Percentiles rank a stretch among this genome's conserved stretches.
Evolutionary conservation across 1,140 invertebrate genomes (phyloP).

Genomic region (Tetramorium parvispinum): DNA sequence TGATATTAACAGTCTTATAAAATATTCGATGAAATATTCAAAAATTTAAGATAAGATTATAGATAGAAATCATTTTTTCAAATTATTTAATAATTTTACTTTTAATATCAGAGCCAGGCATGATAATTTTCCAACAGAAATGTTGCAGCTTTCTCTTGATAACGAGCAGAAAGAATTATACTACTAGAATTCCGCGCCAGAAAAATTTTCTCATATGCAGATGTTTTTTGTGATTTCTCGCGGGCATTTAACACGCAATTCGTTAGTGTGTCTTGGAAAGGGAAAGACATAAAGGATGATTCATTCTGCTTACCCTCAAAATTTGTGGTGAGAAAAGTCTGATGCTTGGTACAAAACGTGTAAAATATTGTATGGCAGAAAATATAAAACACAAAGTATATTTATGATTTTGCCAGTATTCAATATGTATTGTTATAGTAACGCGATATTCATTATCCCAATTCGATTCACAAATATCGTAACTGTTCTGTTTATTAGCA

Average conservation of each 20-base stretch:
- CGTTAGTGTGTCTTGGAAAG: conserved; percentile 49
- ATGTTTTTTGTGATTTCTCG: conserved; percentile 49
- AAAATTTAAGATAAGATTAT: neutral
- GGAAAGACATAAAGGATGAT: conserved; percentile 37
- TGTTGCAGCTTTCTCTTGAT: conserved; percentile 16
- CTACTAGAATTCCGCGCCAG: conserved; percentile 27
- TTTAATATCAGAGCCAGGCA: neutral
- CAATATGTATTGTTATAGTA: neutral
- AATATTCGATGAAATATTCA: neutral
- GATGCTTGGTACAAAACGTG: conserved; percentile 2
- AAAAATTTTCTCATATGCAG: conserved; percentile 32
- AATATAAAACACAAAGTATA: neutral
- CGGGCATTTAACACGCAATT: conserved; percentile 58
- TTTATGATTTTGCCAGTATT: conserved; percentile 23
- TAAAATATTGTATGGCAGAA: neutral
- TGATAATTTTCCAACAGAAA: conserved; percentile 31
- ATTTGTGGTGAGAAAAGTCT: conserved; percentile 28
- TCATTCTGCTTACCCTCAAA: conserved; percentile 27
- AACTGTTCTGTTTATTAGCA: neutral
- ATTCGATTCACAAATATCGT: conserved; percentile 15
- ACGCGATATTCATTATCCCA: neutral
- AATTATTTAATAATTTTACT: conserved; percentile 34
- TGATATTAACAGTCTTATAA: neutral
- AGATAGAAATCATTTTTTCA: neutral
- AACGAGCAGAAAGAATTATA: conserved; percentile 53